Conservation (phyloP, 2,797 vertebrate genomes). For the Eremophila alpestris region DNA sequence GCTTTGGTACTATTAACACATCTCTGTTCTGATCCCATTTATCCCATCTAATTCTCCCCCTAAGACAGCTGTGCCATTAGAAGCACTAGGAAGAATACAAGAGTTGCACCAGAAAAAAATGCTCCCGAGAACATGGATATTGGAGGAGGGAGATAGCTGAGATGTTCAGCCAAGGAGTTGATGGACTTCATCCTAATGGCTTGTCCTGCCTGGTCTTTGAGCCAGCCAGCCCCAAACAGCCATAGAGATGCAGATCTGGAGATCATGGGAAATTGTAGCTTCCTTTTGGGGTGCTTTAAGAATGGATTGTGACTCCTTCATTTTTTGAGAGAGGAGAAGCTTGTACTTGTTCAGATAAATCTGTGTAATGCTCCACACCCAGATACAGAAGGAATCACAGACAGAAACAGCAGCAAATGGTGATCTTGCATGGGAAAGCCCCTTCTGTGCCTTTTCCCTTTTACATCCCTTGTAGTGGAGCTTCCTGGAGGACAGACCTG, state of each 20-base stretch:
- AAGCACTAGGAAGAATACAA: neutral
- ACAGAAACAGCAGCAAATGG: neutral
- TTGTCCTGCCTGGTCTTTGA: neutral
- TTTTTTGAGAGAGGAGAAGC: neutral
- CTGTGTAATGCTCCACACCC: neutral
- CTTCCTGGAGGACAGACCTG: neutral
- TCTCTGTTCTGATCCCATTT: neutral
- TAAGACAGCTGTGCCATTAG: neutral
- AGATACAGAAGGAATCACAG: neutral
- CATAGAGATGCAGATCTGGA: neutral
- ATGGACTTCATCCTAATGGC: neutral
- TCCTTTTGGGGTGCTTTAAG: neutral
- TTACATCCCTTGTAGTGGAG: neutral
- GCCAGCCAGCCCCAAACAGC: neutral
- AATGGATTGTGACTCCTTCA: neutral
- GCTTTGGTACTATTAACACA: neutral
- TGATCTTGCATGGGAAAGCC: neutral
- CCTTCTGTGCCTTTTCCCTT: neutral
- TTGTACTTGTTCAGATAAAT: neutral
- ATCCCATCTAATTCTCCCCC: neutral
- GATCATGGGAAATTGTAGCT: neutral
- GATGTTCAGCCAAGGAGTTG: neutral
- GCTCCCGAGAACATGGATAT: rapidly evolving
- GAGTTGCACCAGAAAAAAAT: neutral
- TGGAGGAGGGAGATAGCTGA: neutral